phyloP scores from a whole-genome alignment of 2,888 invertebrate species.

The Parapristionchus giblindavisi region DNA sequence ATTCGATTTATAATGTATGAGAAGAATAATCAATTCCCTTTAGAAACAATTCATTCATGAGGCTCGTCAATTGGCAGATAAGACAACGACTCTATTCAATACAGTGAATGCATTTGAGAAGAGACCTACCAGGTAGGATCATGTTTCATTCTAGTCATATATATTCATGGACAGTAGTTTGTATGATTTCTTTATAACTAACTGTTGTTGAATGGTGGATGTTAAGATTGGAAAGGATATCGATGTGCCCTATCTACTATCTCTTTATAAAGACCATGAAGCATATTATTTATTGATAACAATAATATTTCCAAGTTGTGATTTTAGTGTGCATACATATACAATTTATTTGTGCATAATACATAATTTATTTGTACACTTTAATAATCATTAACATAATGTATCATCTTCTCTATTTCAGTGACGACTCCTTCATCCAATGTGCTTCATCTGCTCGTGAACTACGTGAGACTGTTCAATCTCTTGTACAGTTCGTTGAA shows the following conservation, averaged over 20 bases:
- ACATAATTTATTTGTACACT: too few species aligned
- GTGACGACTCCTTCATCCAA: constrained; percentile 66
- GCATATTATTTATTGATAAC: too few species aligned
- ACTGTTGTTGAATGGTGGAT: too few species aligned
- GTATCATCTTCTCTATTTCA: constrained; percentile 36
- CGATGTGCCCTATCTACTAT: too few species aligned
- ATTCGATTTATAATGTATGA: constrained; percentile 72
- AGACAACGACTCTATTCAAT: constrained; percentile 90
- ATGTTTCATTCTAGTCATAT: not conserved
- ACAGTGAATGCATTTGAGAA: constrained; percentile 85
- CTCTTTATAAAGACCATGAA: too few species aligned
- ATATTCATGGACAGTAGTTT: too few species aligned
- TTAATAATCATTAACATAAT: too few species aligned
- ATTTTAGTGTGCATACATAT: too few species aligned
- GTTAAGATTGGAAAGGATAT: too few species aligned
- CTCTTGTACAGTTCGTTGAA: constrained; percentile 82
- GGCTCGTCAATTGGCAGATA: constrained; percentile 95
- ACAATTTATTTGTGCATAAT: too few species aligned
- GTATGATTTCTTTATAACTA: too few species aligned
- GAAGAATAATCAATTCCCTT: constrained; percentile 75
- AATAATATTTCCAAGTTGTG: too few species aligned
- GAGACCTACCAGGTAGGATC: constrained; percentile 77
- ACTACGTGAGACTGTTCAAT: constrained; percentile 86
- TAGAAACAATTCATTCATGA: constrained; percentile 96
- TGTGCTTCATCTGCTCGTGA: constrained; percentile 81